Base-by-base conservation (phyloP, 2,888 invertebrate species). In the Miltochrista miniata region DNA sequence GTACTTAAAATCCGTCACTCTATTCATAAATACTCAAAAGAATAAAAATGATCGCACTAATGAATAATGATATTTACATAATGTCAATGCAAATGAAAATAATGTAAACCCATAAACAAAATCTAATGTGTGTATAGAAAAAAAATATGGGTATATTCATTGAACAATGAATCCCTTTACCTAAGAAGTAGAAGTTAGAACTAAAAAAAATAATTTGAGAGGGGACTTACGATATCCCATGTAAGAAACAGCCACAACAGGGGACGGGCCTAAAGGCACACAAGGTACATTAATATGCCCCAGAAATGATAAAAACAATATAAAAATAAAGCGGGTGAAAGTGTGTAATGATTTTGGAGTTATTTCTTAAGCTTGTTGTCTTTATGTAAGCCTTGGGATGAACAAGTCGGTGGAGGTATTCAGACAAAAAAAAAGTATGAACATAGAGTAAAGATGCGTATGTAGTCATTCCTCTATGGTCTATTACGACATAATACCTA, bases 221-320 rank as follows among this genome's bases (percentile, higher is more conserved):
- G 74, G 90, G 89, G 83, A 91, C 91, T 91, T 90, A 91, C 90
- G 72, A 90, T 81, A 86, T 90, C 90, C 91, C 91, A 91, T 72
- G 91, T 90, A 76, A 91, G 91, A 85, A 91, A 88, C 91, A 87
- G 90, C 91, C 90, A 91, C 87, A 89, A 91, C 89, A 91, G 85
- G 85, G 91, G 90, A 54, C 77, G 83, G 74, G 82, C 87, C 90
- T 90, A 90, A 66, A 84, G 83, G 84, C 85, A 88, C 78, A 90
- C 74, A 87, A 87, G 69, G 83, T 66, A 79, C 69, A 74, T 83
- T 83, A 79, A 83, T 77, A 81, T 75, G 81, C 75, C 79, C 79
- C 62, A 68, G 70, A 64, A 55, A 59, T 43, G 54, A 48, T 56
- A 62, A 56, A 69, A 65, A 64, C 15, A 58, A 66, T n/a, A 63